phyloP scores from a whole-genome alignment of 2,888 invertebrate species.

The Harmothoe impar region DNA sequence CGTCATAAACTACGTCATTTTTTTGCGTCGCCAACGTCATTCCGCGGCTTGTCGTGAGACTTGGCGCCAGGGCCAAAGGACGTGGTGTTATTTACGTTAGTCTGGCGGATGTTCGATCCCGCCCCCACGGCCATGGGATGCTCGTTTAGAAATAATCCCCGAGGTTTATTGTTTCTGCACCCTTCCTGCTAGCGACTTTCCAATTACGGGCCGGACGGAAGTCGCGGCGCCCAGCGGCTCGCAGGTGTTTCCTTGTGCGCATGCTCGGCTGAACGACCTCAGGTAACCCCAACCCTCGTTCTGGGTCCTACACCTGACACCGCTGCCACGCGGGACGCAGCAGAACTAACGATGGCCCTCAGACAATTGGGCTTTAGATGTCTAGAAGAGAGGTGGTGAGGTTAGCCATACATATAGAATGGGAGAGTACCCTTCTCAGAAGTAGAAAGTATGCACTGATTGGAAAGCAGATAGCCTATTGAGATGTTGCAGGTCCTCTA shows the following conservation, averaged over 20 bases:
- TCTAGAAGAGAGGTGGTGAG: too few species aligned
- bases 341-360: background rate
- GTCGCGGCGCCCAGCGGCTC: constrained; percentile 15
- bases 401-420: too few species aligned
- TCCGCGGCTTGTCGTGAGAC: background rate
- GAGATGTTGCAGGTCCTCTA: too few species aligned
- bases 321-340: background rate
- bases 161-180: constrained; percentile 28
- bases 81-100: constrained; percentile 3
- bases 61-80: background rate
- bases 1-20: background rate
- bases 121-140: background rate
- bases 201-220: constrained; percentile 26
- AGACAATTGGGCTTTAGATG: background rate
- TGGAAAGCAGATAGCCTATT: too few species aligned
- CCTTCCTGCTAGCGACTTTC: constrained; percentile 28
- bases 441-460: too few species aligned
- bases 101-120: constrained; percentile 1
- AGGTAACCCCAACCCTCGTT: background rate
- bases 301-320: background rate
- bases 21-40: background rate
- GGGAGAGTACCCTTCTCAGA: too few species aligned
- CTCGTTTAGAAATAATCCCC: constrained; percentile 32
- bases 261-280: background rate
- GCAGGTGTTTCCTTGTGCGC: constrained; percentile 51